These are phyloP conservation scores for Crotalus viridis DNA, from an alignment of 2,113 vertebrate species.

Conservation along the genomic window DNA sequence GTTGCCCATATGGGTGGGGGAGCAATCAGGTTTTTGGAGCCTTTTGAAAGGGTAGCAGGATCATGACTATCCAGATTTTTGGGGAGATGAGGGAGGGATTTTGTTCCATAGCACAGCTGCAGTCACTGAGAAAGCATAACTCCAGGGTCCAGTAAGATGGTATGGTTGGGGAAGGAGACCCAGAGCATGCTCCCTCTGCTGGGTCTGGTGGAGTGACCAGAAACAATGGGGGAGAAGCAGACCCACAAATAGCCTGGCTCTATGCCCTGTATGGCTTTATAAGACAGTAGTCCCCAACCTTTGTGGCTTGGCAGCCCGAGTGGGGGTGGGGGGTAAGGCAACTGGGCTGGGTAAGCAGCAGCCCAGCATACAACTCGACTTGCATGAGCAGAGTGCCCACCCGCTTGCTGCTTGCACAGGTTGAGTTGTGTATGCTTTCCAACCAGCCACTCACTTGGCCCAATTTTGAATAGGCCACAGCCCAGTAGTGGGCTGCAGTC, in stretches of 20 bases:
- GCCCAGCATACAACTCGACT: too few relatives aligned
- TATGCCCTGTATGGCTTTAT: not conserved
- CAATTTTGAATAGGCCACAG: too few relatives aligned
- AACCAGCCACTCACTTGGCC: too few relatives aligned
- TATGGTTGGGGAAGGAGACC: not conserved
- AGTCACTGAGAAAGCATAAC: not conserved
- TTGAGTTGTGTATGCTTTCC: too few relatives aligned
- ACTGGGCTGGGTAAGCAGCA: too few relatives aligned
- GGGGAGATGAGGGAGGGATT: not conserved
- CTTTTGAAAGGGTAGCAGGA: not conserved
- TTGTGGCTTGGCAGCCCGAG: too few relatives aligned
- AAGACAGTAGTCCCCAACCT: too few relatives aligned
- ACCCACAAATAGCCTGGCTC: not conserved
- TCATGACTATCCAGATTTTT: not conserved
- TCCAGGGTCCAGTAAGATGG: not conserved
- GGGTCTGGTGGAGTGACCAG: not conserved
- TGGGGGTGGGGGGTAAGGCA: too few relatives aligned
- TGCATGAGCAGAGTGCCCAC: too few relatives aligned
- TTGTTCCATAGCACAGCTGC: not conserved
- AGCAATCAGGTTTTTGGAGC: not conserved
- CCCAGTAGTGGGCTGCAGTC: too few relatives aligned
- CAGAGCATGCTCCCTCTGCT: not conserved
- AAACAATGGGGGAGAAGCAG: not conserved
- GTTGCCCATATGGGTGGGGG: not conserved
- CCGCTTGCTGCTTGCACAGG: too few relatives aligned